Evolutionary conservation across 2,888 invertebrate genomes (phyloP).

Genomic region (Ophion obscuratus): DNA sequence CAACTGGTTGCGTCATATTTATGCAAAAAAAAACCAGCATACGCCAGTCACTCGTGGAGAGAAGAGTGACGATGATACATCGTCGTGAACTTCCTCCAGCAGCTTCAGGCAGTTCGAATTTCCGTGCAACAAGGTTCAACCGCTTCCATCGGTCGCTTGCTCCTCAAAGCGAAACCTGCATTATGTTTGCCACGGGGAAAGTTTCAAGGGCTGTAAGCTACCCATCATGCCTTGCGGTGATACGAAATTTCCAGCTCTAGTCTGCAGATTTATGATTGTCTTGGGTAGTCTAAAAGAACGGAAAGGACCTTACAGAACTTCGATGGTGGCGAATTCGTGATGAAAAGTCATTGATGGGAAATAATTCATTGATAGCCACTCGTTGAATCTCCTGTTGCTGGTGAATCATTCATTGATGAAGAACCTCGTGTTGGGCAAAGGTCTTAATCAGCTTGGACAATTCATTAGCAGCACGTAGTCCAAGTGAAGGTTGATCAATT

Average conservation of each 20-base stretch:
- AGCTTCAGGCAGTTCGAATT: constrained; percentile 14
- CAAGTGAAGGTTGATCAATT: constrained; percentile 57
- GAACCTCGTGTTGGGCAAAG: constrained; percentile 31
- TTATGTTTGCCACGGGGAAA: not conserved
- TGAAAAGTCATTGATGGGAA: not conserved
- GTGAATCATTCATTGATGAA: not conserved
- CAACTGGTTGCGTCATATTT: not conserved
- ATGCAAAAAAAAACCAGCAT: not conserved
- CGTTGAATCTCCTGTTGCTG: not conserved
- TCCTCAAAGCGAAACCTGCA: not conserved
- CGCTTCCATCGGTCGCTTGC: constrained; percentile 2
- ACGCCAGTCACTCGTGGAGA: not conserved
- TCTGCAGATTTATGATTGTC: constrained; percentile 17
- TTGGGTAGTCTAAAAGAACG: not conserved
- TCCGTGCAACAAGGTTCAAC: constrained; percentile 41
- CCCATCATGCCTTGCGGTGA: constrained; percentile 5
- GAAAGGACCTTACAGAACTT: not conserved
- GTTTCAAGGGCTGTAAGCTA: not conserved
- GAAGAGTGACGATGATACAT: constrained; percentile 28
- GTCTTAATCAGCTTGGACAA: constrained; percentile 44
- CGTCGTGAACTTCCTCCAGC: not conserved
- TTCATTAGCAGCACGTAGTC: constrained; percentile 46
- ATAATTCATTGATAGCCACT: not conserved
- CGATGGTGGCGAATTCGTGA: not conserved
- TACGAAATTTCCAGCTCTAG: constrained; percentile 12